Evolutionary conservation across 1,140 invertebrate genomes (phyloP).

Genomic region (Habropoda laboriosa): DNA sequence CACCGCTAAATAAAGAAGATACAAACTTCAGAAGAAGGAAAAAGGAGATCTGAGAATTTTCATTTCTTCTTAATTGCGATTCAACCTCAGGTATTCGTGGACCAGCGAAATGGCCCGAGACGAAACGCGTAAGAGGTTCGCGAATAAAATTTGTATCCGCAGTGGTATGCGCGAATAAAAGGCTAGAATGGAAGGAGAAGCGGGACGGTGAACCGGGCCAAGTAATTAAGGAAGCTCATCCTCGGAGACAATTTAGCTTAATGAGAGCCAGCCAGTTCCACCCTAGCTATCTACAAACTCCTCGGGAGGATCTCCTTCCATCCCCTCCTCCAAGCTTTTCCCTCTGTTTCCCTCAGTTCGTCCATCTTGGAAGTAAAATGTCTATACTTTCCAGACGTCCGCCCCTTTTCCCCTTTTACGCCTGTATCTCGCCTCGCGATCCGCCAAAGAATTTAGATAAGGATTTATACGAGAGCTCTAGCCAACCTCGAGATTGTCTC

Average conservation of each 20-base stretch:
- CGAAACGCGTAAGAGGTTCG: background rate
- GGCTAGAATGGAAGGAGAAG: background rate
- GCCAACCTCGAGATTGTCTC: background rate
- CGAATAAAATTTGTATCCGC: conserved; percentile 34
- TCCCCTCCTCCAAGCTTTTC: conserved; percentile 19
- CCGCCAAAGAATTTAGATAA: conserved; percentile 40
- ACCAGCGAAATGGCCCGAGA: background rate
- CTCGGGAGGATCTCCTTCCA: conserved; percentile 18
- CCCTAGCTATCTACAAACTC: conserved; percentile 49
- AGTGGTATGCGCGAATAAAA: conserved; percentile 39
- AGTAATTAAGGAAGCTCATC: conserved; percentile 80
- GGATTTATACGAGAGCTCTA: conserved; percentile 27
- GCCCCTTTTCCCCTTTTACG: conserved; percentile 6
- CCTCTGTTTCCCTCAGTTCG: conserved; percentile 26
- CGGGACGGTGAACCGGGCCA: conserved; percentile 51
- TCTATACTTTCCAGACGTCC: conserved; percentile 46
- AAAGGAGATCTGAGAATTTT: background rate
- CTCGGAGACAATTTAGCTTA: conserved; percentile 79
- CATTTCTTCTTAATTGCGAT: background rate
- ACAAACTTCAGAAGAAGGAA: background rate
- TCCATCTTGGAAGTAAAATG: conserved; percentile 47
- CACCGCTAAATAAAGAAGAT: too few species aligned
- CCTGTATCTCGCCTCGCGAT: conserved; percentile 12
- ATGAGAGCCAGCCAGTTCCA: conserved; percentile 75
- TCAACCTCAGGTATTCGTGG: conserved; percentile 5